phyloP scores from a whole-genome alignment of 35 echinoderm and acorn worm genomes.

The Ophioderma brevispina region DNA sequence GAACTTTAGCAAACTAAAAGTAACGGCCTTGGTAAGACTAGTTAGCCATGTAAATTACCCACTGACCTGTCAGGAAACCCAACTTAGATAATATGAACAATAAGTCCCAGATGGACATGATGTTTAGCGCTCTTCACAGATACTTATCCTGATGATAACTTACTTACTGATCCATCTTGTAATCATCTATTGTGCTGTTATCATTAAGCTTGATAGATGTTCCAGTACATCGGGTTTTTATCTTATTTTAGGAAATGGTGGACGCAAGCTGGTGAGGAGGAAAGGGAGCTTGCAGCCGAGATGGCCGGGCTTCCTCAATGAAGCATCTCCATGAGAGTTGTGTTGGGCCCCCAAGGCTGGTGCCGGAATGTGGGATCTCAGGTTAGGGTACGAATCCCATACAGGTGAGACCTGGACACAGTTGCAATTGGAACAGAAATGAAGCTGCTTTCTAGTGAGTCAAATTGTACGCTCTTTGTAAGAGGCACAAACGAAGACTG shows the following conservation, averaged over 20 bases:
- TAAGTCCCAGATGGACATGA: too few relatives aligned
- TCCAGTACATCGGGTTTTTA: too few relatives aligned
- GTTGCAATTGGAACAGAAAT: slow-evolving; percentile 93
- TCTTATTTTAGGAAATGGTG: slow-evolving; percentile 99
- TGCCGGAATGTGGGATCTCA: slow-evolving; percentile 95
- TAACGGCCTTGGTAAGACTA: too few relatives aligned
- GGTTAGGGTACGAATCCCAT: slow-evolving; percentile 83
- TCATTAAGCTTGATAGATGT: too few relatives aligned
- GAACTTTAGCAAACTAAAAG: too few relatives aligned
- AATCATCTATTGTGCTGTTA: too few relatives aligned
- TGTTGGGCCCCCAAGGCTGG: slow-evolving; percentile 97
- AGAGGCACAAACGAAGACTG: background rate
- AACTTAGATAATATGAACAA: too few relatives aligned
- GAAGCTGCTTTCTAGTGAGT: slow-evolving; percentile 92
- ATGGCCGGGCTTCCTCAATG: slow-evolving; percentile 98
- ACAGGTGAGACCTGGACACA: slow-evolving; percentile 55
- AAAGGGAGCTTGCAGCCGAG: slow-evolving; percentile 94
- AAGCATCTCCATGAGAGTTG: slow-evolving; percentile 76
- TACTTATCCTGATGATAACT: too few relatives aligned
- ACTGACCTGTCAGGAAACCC: too few relatives aligned
- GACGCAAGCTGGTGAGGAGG: slow-evolving; percentile 97
- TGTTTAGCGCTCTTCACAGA: too few relatives aligned
- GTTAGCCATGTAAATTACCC: too few relatives aligned
- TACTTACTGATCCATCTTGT: too few relatives aligned
- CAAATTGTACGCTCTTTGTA: background rate